Evolutionary conservation across 2,888 invertebrate genomes (phyloP), one percentile per base, ranked within the genome.

Genomic region (Eupithecia centaureata): DNA sequence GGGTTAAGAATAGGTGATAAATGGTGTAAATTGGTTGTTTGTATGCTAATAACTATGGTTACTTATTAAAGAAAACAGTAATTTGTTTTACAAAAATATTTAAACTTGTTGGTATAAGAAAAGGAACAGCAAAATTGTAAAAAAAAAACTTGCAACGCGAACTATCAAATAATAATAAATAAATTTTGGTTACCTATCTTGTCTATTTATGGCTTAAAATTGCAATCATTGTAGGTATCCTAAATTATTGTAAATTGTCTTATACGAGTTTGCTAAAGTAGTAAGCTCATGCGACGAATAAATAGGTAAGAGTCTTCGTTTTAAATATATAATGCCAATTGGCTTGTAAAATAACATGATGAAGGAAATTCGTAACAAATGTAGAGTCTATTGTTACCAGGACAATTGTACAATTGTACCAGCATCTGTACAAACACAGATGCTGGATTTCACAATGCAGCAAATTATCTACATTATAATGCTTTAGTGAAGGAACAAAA

Each of bases 1-100:
- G 67, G 69, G 78, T 71, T 79, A 76, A 75, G 72, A 72, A 75
- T 73, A 71, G 67, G 66, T 72, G 60, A 63, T 61, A 61, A 38
- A 42, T 38, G 38, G 38, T 38, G 38, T 28, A n/a, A 27, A 25
- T 32, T 32, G 18, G 10, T 57, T 57, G 18, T 57, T 57, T 57
- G 32, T 57, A 22, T 18, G 47, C 22, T 47, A 18, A 42, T n/a
- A 42, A 18, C 18, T 18, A 22, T 12, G 3, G 10, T n/a, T 47
- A 18, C 0, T 47, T 47, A 12, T 3, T 4, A 22, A 42, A 12
- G 18, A 42, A n/a, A n/a, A n/a, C n/a, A n/a, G n/a, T n/a, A n/a
- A n/a, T n/a, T n/a, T n/a, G n/a, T n/a, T n/a, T n/a, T n/a, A n/a
- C n/a, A n/a, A n/a, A n/a, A n/a, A n/a, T n/a, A n/a, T n/a, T n/a